Evolutionary conservation across 2,113 vertebrate species (phyloP).

Genomic region (Pristiophorus japonicus): DNA sequence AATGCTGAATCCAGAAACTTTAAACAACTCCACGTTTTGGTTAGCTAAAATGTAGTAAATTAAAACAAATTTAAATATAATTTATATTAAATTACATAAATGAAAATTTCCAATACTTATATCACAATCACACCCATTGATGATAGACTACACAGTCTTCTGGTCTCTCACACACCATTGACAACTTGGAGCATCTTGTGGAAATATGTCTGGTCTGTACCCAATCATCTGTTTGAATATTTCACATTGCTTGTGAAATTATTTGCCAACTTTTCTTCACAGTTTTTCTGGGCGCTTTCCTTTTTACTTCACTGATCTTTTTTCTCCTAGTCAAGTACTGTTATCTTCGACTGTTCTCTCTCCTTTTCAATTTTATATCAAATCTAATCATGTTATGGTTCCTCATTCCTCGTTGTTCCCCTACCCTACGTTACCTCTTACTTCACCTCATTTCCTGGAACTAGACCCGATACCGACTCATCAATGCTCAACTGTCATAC

Average conservation of each 20-base stretch:
- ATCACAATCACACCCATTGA: neutral
- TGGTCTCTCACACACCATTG: neutral
- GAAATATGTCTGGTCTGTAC: neutral
- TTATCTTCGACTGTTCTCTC: neutral
- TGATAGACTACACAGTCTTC: neutral
- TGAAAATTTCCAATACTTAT: neutral
- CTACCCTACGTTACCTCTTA: neutral
- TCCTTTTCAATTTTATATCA: neutral
- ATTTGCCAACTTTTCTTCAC: neutral
- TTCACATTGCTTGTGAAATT: neutral
- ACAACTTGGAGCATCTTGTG: neutral
- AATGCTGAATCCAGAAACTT: neutral
- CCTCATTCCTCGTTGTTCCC: neutral
- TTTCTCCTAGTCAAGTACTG: neutral
- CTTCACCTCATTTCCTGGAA: neutral
- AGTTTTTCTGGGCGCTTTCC: neutral
- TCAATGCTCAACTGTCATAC: neutral
- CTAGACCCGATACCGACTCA: neutral
- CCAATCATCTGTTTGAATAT: neutral
- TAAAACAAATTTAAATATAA: neutral
- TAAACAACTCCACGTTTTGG: neutral
- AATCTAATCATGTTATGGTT: neutral
- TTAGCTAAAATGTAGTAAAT: neutral
- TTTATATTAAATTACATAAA: neutral
- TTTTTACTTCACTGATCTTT: neutral